Evolutionary conservation across 2,113 vertebrate genomes (phyloP).

Genomic region (Gallinago media): DNA sequence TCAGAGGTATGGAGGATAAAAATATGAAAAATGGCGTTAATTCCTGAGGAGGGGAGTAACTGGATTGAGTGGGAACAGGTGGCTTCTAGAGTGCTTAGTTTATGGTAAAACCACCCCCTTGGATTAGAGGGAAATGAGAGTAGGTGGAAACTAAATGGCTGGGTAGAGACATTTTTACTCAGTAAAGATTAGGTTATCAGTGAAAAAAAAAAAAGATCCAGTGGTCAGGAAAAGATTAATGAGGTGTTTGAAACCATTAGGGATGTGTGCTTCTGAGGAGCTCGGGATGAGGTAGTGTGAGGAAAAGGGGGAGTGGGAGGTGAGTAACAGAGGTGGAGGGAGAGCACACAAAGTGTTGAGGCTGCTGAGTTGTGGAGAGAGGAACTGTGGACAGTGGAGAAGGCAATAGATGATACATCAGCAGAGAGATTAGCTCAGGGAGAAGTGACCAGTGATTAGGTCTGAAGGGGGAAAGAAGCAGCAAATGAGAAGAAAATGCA

Average conservation of each 20-base stretch:
- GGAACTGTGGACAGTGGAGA: background rate
- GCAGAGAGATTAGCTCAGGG: background rate
- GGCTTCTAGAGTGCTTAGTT: background rate
- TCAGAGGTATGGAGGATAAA: background rate
- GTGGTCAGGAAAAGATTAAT: background rate
- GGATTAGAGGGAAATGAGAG: background rate
- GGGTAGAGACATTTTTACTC: background rate
- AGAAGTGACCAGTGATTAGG: background rate
- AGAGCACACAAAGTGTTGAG: fast-evolving
- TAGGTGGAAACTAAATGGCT: background rate
- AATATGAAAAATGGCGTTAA: background rate
- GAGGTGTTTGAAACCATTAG: background rate
- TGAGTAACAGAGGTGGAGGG: background rate
- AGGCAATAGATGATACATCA: background rate
- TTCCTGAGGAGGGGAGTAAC: background rate
- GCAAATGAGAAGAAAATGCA: background rate
- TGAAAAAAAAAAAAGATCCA: background rate
- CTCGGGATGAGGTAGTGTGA: fast-evolving
- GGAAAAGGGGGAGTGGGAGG: background rate
- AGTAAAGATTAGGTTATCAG: background rate
- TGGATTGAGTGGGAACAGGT: background rate
- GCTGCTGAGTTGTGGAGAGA: background rate
- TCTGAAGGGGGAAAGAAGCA: background rate
- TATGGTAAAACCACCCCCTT: background rate
- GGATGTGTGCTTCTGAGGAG: background rate